phyloP scores from a whole-genome alignment of 2,888 invertebrate species.

The Aradus depressus region DNA sequence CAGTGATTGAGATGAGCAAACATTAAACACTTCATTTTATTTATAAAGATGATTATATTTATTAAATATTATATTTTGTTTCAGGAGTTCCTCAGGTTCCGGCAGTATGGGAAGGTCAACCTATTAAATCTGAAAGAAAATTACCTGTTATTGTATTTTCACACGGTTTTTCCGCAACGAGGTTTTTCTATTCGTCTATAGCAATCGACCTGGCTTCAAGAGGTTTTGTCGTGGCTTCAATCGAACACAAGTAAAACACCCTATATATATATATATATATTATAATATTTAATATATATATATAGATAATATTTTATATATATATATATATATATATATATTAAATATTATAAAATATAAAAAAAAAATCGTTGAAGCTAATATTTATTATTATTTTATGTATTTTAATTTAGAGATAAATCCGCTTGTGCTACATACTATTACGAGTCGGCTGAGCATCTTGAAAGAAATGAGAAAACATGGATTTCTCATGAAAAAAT shows the following conservation, averaged over 20 bases:
- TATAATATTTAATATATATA: neutral
- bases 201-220: constrained; percentile 52
- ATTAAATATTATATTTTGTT: too few relatives aligned
- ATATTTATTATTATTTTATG: neutral
- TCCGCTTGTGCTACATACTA: constrained; percentile 41
- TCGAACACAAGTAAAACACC: constrained; percentile 47
- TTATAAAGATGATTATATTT: too few relatives aligned
- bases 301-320: neutral
- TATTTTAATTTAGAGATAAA: constrained; percentile 28
- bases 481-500: constrained; percentile 35
- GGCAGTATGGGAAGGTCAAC: constrained; percentile 41
- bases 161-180: constrained; percentile 51
- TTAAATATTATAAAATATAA: neutral
- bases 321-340: neutral
- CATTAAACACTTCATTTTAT: too few relatives aligned
- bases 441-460: constrained; percentile 37
- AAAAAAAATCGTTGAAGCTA: neutral
- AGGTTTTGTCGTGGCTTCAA: constrained; percentile 51
- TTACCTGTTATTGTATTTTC: constrained; percentile 51
- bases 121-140: constrained; percentile 34
- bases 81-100: constrained; percentile 37
- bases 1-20: too few relatives aligned
- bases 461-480: constrained; percentile 35
- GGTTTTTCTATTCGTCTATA: constrained; percentile 49
- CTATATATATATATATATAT: neutral